Percentiles rank a stretch among this genome's conserved stretches.
These are phyloP conservation scores for Limnephilus rhombicus DNA, from an alignment of 2,888 invertebrate genomes.

Conservation along the genomic window DNA sequence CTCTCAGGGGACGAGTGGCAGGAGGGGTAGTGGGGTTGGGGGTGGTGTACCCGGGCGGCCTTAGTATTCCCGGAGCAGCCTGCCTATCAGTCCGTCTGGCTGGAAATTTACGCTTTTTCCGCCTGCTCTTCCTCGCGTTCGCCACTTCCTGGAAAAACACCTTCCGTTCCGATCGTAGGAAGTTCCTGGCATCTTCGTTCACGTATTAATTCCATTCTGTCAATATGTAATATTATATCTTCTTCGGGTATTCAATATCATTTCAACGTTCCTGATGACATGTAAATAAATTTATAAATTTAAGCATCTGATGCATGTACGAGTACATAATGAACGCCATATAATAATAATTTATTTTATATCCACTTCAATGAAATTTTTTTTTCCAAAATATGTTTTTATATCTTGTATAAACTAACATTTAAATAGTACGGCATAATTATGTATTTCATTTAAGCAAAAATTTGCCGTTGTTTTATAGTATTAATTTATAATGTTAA, in stretches of 20 bases:
- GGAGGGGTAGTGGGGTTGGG: neutral
- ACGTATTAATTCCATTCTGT: neutral
- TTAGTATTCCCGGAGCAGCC: slow-evolving; percentile 59
- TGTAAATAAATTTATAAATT: neutral
- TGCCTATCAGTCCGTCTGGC: slow-evolving; percentile 55
- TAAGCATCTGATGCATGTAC: neutral
- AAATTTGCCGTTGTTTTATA: neutral
- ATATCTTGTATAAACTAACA: neutral
- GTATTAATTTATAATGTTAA: neutral
- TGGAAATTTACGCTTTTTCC: slow-evolving; percentile 54
- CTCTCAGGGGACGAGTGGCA: neutral
- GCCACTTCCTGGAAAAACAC: slow-evolving; percentile 46
- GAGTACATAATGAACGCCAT: neutral
- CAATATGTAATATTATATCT: neutral
- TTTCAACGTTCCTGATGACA: neutral
- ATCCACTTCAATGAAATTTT: neutral
- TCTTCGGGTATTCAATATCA: neutral
- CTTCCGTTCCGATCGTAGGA: slow-evolving; percentile 18
- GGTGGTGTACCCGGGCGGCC: slow-evolving; percentile 54
- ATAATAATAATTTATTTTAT: neutral
- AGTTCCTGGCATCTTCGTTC: neutral
- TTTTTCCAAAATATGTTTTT: neutral
- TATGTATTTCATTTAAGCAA: neutral
- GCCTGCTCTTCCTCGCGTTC: slow-evolving; percentile 51
- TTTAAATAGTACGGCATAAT: neutral